These are phyloP conservation scores for Nixonia krombeini DNA, from an alignment of 1,140 invertebrate species.

Conservation along the genomic window DNA sequence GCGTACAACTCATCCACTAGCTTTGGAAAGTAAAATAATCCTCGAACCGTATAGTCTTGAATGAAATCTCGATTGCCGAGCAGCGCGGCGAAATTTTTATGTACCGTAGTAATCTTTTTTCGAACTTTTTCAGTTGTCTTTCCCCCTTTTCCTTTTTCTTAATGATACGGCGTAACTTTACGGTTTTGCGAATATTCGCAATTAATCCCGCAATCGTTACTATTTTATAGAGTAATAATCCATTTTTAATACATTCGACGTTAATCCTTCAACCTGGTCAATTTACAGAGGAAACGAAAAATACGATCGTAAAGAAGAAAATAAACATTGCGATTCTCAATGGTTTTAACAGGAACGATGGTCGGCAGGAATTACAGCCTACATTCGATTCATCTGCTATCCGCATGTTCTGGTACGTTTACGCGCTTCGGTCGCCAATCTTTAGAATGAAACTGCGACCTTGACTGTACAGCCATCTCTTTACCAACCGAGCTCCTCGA, in stretches of 20 bases:
- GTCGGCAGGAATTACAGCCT: conserved; percentile 45
- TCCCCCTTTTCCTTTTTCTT: no score
- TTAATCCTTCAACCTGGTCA: no score
- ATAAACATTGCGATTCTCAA: conserved; percentile 40
- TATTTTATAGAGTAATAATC: no score
- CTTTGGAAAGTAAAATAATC: conserved; percentile 32
- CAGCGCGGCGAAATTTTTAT: conserved; percentile 15
- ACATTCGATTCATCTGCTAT: conserved; percentile 44
- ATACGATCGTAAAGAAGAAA: conserved; percentile 10
- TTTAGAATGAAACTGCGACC: conserved; percentile 60
- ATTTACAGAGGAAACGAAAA: neutral
- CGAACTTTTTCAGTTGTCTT: neutral
- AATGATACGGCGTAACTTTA: no score
- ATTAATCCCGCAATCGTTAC: no score
- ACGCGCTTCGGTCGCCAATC: conserved; percentile 66
- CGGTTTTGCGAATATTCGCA: no score
- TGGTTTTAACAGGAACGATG: conserved; percentile 15
- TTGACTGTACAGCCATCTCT: conserved; percentile 29
- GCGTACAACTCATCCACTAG: conserved; percentile 17
- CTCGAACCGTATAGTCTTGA: conserved; percentile 17
- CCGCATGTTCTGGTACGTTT: conserved; percentile 54
- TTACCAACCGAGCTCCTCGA: conserved; percentile 23
- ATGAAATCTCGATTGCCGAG: conserved; percentile 23
- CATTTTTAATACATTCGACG: no score
- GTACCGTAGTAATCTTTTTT: conserved; percentile 12